Evolutionary conservation across 1,140 invertebrate genomes (phyloP), one percentile per base, ranked within the genome.

Genomic region (Ditylenchus dipsaci): DNA sequence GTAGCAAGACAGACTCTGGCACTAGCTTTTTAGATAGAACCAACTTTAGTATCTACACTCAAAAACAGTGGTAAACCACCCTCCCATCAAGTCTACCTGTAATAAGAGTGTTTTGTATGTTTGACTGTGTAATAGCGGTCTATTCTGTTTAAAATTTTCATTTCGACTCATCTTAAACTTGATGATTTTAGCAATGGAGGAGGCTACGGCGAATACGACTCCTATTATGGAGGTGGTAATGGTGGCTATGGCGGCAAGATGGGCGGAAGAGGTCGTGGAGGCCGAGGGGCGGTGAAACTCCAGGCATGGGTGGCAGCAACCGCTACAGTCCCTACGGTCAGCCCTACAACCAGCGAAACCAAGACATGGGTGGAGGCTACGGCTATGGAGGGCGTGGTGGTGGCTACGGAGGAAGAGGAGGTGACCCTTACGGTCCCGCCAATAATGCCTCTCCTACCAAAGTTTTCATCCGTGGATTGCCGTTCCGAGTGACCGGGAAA

Each of bases 381-480:
- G 53, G 53, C 53, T 29, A 57, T 23, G 53, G 53, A 57, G 53
- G 53, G 11, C 53, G 33, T 38, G 33, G 33, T 5, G 11, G 11
- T 38, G 33, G 33, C 33, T 3, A 3, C 11, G 33, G 33, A 38
- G n/a, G 23, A 3, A 26, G 49, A 53, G 49, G 49, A 5, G n/a
- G 49, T 53, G 23, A 26, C 23, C 33, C 33, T 5, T 38, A 38
- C 29, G n/a, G n/a, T n/a, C 13, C 53, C 53, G 13, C 13, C 38
- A 61, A 29, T 26, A 53, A 53, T 17, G 3, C 49, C 3, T 53
- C 42, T n/a, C 63, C 63, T 19, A 65, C n/a, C 42, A 65, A 65
- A 19, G 33, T 65, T 1, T 63, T 60, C 45, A 71, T 71, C 69
- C 69, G 69, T 1, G 69, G 69, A 1, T 30, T 71, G 27, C 69